Percentiles rank a stretch among this genome's conserved stretches.
phyloP scores from a whole-genome alignment of 1,140 invertebrate genomes.

The Hylyphantes graminicola region DNA sequence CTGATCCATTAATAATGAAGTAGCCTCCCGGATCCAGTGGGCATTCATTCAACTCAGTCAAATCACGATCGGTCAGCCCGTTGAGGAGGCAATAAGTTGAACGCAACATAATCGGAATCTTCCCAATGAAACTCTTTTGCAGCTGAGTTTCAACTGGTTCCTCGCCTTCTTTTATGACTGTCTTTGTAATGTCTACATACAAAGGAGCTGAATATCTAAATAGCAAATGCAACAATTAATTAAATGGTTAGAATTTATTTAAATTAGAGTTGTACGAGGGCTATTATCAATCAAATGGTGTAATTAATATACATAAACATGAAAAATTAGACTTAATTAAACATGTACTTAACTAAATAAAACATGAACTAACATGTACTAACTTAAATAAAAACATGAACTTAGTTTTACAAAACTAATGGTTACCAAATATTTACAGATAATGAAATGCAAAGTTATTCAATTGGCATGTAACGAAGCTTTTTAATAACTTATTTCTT shows the following conservation, averaged over 20 bases:
- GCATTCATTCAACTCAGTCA: slow-evolving; percentile 98
- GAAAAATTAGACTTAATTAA: too few relatives aligned
- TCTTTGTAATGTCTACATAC: slow-evolving; percentile 99
- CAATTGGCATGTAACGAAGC: too few relatives aligned
- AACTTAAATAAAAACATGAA: too few relatives aligned
- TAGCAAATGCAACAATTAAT: slow-evolving; percentile 31
- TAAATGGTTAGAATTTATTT: too few relatives aligned
- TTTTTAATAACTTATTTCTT: too few relatives aligned
- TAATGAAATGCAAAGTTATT: too few relatives aligned
- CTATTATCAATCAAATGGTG: too few relatives aligned
- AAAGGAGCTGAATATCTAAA: slow-evolving; percentile 96
- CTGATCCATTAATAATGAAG: slow-evolving; percentile 96
- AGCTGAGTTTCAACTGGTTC: slow-evolving; percentile 93
- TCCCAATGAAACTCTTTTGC: slow-evolving; percentile 98
- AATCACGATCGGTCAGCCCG: slow-evolving; percentile 95
- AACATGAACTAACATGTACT: neutral
- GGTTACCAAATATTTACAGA: too few relatives aligned
- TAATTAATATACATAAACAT: too few relatives aligned
- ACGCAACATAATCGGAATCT: slow-evolving; percentile 99
- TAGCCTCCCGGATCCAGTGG: slow-evolving; percentile 98
- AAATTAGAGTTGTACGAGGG: too few relatives aligned
- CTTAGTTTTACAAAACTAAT: too few relatives aligned
- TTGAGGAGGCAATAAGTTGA: slow-evolving; percentile 96
- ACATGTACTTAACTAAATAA: too few relatives aligned
- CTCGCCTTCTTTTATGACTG: slow-evolving; percentile 88